Evolutionary conservation across 2,888 invertebrate species (phyloP).

Genomic region (Theodoxus fluviatilis): DNA sequence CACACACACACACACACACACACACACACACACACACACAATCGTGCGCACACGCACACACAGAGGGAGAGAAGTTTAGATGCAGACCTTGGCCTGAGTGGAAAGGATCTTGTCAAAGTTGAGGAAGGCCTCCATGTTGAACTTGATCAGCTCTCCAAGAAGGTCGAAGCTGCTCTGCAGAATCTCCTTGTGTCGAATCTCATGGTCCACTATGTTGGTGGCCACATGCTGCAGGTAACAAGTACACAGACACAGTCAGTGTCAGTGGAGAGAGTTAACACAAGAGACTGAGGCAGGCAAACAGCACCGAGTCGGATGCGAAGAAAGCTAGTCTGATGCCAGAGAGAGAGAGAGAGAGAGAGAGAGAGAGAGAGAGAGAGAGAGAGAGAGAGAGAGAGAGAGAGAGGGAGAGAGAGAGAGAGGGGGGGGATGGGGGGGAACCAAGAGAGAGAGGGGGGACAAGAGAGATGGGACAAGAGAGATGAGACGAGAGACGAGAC

Average conservation of each 20-base stretch:
- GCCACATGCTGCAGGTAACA: slow-evolving; percentile 67
- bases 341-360: no score
- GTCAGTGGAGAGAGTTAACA: slow-evolving; percentile 30
- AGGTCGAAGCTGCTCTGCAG: slow-evolving; percentile 67
- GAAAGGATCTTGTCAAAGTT: slow-evolving; percentile 62
- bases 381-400: not conserved
- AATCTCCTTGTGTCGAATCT: slow-evolving; percentile 63
- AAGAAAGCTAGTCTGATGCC: no score
- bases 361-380: not conserved
- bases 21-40: no score
- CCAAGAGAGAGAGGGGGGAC: no score
- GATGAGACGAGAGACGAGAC: no score
- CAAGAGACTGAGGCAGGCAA: no score
- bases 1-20: no score
- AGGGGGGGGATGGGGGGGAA: not conserved
- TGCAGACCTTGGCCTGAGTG: slow-evolving; percentile 55
- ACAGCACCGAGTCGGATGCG: no score
- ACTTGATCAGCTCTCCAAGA: slow-evolving; percentile 66
- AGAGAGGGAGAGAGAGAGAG: not conserved
- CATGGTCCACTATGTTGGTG: slow-evolving; percentile 63
- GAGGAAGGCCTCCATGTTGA: slow-evolving; percentile 66
- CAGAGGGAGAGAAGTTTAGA: no score
- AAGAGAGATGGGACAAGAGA: no score
- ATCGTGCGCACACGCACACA: no score
- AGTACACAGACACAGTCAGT: no score